Evolutionary conservation across 2,888 invertebrate genomes (phyloP).

Genomic region (Megaustenia siamemsis): DNA sequence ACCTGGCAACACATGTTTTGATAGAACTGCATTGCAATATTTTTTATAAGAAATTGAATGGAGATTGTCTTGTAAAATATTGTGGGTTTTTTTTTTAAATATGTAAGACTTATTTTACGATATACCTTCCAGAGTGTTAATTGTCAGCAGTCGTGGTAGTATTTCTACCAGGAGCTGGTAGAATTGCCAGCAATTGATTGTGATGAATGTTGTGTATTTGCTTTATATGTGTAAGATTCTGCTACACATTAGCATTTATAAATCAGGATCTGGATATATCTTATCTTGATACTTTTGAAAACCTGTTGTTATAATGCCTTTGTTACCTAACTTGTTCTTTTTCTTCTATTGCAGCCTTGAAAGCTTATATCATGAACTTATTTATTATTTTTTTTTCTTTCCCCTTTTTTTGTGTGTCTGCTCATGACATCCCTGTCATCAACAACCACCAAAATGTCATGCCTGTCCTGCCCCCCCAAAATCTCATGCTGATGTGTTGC

Average conservation of each 20-base stretch:
- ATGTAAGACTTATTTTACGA: too few relatives aligned
- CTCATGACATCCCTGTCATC: conserved; percentile 32
- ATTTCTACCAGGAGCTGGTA: too few relatives aligned
- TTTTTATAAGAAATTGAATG: too few relatives aligned
- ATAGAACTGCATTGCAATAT: too few relatives aligned
- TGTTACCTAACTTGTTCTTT: conserved; percentile 21
- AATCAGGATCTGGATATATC: background rate
- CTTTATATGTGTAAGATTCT: background rate
- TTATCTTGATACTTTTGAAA: background rate
- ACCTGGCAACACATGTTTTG: too few relatives aligned
- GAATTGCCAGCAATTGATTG: background rate
- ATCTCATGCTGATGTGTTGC: conserved; percentile 54
- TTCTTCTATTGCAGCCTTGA: conserved; percentile 39
- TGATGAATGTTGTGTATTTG: background rate
- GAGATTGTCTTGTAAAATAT: too few relatives aligned
- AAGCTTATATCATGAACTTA: conserved; percentile 18
- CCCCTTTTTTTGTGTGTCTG: conserved; percentile 45
- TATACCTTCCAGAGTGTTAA: too few relatives aligned
- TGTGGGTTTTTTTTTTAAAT: too few relatives aligned
- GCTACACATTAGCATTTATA: background rate
- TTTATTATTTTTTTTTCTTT: conserved; percentile 28
- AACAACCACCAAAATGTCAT: conserved; percentile 45
- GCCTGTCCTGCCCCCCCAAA: conserved; percentile 36
- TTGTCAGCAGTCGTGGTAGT: too few relatives aligned
- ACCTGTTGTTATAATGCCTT: background rate